phyloP scores from a whole-genome alignment of 2,113 vertebrate species.

The Peromyscus leucopus region DNA sequence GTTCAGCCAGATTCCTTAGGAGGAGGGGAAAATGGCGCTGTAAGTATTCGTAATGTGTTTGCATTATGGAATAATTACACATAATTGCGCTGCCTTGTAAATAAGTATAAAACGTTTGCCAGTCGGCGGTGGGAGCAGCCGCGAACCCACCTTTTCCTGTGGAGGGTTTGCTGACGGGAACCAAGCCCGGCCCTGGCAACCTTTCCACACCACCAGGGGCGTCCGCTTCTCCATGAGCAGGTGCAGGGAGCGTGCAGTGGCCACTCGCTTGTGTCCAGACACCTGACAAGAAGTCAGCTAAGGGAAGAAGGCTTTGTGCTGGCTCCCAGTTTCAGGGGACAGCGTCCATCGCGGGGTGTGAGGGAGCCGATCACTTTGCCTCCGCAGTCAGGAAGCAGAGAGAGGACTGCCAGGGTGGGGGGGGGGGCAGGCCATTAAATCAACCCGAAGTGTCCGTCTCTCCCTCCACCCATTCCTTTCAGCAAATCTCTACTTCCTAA shows the following conservation, averaged over 20 bases:
- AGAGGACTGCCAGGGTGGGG: too few relatives aligned
- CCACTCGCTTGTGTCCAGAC: not conserved
- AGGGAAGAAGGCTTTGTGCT: not conserved
- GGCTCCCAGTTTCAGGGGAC: too few relatives aligned
- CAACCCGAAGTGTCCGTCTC: not conserved
- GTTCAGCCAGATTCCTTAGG: conserved; percentile 1
- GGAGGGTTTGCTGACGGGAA: not conserved
- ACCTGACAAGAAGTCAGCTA: not conserved
- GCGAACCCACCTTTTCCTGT: not conserved
- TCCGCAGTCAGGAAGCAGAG: not conserved
- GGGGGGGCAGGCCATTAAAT: not conserved
- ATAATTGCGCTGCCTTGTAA: conserved; percentile 73
- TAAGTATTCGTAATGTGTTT: conserved; percentile 76
- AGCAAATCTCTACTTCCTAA: not conserved
- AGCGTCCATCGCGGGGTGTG: too few relatives aligned
- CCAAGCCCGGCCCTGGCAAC: fast-evolving
- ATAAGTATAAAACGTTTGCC: conserved; percentile 70
- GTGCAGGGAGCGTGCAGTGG: not conserved
- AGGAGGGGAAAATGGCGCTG: not conserved
- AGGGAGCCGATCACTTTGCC: not conserved
- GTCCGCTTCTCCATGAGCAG: fast-evolving
- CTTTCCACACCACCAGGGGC: fast-evolving
- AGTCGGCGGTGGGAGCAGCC: not conserved
- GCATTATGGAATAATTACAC: conserved; percentile 75
- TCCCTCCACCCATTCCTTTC: not conserved